Percentiles rank a stretch among this genome's conserved stretches.
Evolutionary conservation across 2,113 vertebrate species (phyloP).

Genomic region (Pipra filicauda): DNA sequence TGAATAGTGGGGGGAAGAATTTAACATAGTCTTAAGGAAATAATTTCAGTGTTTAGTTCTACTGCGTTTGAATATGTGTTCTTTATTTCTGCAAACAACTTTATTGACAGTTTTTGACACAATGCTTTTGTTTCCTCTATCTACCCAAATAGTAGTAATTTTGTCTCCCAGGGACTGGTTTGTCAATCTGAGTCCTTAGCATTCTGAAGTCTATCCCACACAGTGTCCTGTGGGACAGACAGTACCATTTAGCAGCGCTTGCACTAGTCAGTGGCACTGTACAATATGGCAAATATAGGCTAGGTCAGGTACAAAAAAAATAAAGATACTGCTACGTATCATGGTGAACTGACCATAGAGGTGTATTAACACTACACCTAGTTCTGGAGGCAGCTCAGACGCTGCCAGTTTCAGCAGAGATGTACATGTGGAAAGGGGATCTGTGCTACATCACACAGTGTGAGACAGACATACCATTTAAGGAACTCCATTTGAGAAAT

Average conservation of each 20-base stretch:
- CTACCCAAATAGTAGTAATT: not conserved
- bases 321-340: not conserved
- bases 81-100: not conserved
- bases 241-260: not conserved
- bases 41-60: not conserved
- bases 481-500: not conserved
- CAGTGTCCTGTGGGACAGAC: not conserved
- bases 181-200: not conserved
- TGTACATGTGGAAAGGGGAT: fast-evolving
- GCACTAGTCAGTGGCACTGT: not conserved
- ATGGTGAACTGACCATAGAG: not conserved
- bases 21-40: not conserved
- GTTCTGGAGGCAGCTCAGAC: not conserved
- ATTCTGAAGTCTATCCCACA: not conserved
- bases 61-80: not conserved
- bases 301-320: not conserved
- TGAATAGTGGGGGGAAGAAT: not conserved
- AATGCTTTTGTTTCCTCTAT: not conserved
- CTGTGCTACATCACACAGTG: not conserved
- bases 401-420: not conserved
- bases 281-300: not conserved
- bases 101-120: not conserved
- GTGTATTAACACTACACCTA: not conserved
- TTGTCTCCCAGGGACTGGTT: not conserved
- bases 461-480: not conserved